A percentile compares a stretch with the other conserved stretches of the same genome.
phyloP scores from a whole-genome alignment of 1,140 invertebrate genomes.

The Ceratina calcarata region DNA sequence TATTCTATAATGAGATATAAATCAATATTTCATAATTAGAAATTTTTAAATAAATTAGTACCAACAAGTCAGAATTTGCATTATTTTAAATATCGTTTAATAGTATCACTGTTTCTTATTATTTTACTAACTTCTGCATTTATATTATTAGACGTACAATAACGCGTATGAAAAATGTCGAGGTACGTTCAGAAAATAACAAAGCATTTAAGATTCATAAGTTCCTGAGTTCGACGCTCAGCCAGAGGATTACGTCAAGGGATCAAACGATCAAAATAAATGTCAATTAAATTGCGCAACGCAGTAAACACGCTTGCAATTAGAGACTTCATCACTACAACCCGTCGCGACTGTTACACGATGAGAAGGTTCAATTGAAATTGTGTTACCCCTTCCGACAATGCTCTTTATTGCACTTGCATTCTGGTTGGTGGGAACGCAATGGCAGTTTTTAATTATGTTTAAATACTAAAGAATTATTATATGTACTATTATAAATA shows the following conservation, averaged over 20 bases:
- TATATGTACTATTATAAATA: too few relatives aligned
- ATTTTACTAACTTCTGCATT: background rate
- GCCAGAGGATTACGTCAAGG: background rate
- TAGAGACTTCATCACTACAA: background rate
- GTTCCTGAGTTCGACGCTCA: background rate
- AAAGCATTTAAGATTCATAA: background rate
- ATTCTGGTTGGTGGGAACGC: background rate
- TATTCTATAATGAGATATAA: too few relatives aligned
- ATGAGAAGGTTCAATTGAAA: slow-evolving; percentile 8
- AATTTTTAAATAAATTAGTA: too few relatives aligned
- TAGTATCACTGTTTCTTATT: background rate
- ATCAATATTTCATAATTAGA: too few relatives aligned
- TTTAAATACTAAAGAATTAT: too few relatives aligned
- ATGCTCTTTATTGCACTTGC: background rate
- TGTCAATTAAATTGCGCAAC: slow-evolving; percentile 26
- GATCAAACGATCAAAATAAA: slow-evolving; percentile 32
- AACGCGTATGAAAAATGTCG: background rate
- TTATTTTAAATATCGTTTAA: too few relatives aligned
- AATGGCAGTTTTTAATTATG: too few relatives aligned
- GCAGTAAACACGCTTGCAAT: background rate
- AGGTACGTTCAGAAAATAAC: background rate
- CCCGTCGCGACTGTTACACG: background rate
- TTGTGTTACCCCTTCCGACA: background rate
- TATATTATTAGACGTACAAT: too few relatives aligned
- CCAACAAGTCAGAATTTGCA: too few relatives aligned